Evolutionary conservation across 37 sponge, comb jelly and placozoan species (phyloP).

Genomic region (Theonella swinhoei): DNA sequence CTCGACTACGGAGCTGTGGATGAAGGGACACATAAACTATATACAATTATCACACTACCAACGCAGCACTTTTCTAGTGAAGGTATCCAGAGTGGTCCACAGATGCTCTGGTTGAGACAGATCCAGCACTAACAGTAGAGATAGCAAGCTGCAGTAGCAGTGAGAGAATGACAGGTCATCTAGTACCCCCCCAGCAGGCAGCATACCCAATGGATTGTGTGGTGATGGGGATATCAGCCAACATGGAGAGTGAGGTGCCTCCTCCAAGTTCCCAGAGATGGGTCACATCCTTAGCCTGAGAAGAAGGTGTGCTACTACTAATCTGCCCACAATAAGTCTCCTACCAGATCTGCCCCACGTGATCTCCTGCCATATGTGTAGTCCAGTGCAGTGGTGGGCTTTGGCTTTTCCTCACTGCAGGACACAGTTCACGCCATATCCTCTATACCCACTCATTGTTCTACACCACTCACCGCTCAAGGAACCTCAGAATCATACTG

Average conservation of each 20-base stretch:
- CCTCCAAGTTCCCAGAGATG: constrained; percentile 97
- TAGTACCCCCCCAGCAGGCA: neutral
- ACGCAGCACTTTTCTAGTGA: constrained; percentile 70
- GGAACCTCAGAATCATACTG: constrained; percentile 82
- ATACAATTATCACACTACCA: neutral
- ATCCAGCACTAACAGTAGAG: constrained; percentile 86
- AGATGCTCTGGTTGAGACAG: constrained; percentile 89
- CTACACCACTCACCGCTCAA: constrained; percentile 88
- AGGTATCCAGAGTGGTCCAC: constrained; percentile 76
- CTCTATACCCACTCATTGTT: neutral
- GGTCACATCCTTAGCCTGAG: constrained; percentile 81
- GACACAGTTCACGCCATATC: neutral
- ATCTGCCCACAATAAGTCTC: neutral
- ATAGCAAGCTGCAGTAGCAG: constrained; percentile 39
- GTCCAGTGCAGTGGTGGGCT: constrained; percentile 88
- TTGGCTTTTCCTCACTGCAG: constrained; percentile 85
- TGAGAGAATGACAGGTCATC: neutral
- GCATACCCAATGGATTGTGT: constrained; percentile 58
- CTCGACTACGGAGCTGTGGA: constrained; percentile 29
- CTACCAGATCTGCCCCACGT: constrained; percentile 61
- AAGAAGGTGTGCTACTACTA: no score
- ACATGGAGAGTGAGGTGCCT: constrained; percentile 81
- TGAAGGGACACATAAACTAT: neutral
- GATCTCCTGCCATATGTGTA: constrained; percentile 91
- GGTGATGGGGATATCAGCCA: constrained; percentile 70